Base-by-base conservation (phyloP, 2,113 vertebrate genomes). In the Microcebus griseorufus region DNA sequence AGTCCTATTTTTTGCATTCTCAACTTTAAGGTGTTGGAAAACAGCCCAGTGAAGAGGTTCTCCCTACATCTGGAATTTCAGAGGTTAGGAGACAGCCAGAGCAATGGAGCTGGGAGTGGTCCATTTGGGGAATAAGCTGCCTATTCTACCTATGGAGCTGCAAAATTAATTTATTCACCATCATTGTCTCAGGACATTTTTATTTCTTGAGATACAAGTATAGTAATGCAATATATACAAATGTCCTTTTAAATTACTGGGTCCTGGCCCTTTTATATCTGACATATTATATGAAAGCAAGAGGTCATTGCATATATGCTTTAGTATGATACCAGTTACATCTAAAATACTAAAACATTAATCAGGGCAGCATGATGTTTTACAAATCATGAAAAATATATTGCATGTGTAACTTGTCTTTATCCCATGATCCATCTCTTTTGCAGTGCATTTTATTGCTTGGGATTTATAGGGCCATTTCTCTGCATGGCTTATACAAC, bases 401-500 rank as follows among this genome's bases (percentile, higher is more conserved):
- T 81, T 88, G 79, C 90, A 97, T 88, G 87, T 90, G 32, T 91
- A 98, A 85, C 16, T 94, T n/a, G 29, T 37, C 94, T 95, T 82
- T n/a, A 27, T n/a, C 32, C 25, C 14, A 80, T 64, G 20, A 81
- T 65, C 51, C 87, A 73, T 83, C 62, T 95, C 75, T 96, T 96
- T 94, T 84, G 94, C 58, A 91, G 53, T 92, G 67, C 12, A 85
- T 93, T 70, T 60, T 37, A 97, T n/a, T 90, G 72, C 69, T 97
- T 89, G 82, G 70, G 34, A 90, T 96, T 98, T 96, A 79, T 88
- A 96, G 23, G 60, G 32, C 12, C 7, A 17, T 91, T 96, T 93
- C 16, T 88, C 22, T 48, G 93, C 67, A 27, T n/a, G 37, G 34
- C 32, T 96, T 97, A 55, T 93, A 82, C 27, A 98, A 90, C 2